phyloP scores from a whole-genome alignment of 2,797 vertebrate genomes.

The Schizopygopsis pylzovi region DNA sequence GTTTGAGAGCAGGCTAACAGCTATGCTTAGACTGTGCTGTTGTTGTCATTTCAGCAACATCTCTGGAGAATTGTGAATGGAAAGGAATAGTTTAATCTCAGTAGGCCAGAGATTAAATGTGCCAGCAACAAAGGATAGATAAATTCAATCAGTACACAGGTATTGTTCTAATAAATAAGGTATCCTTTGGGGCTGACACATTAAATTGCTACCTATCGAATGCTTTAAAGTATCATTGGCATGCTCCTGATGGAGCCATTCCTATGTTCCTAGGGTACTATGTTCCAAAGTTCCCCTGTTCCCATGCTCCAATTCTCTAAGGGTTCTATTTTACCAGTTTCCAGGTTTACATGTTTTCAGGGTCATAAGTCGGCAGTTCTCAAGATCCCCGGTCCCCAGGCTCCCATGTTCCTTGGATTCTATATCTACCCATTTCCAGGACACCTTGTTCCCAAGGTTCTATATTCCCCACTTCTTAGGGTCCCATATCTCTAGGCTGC shows the following conservation, averaged over 20 bases:
- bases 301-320: not conserved
- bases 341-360: not conserved
- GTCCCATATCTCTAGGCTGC: not conserved
- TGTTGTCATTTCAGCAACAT: not conserved
- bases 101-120: not conserved
- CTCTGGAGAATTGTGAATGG: not conserved
- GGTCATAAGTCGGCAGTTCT: not conserved
- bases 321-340: not conserved
- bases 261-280: not conserved
- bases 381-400: not conserved
- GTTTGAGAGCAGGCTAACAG: not conserved
- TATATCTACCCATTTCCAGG: not conserved
- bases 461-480: not conserved
- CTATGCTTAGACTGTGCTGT: slow-evolving; percentile 5
- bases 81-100: not conserved
- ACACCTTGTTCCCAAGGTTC: not conserved
- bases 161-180: not conserved
- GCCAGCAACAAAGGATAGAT: not conserved
- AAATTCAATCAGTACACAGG: not conserved
- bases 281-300: not conserved
- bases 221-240: not conserved
- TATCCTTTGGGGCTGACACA: not conserved
- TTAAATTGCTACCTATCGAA: not conserved
- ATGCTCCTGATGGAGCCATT: not conserved
- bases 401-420: not conserved